These are phyloP conservation scores for Cenopis cana DNA, from an alignment of 2,888 invertebrate genomes.

Conservation along the genomic window DNA sequence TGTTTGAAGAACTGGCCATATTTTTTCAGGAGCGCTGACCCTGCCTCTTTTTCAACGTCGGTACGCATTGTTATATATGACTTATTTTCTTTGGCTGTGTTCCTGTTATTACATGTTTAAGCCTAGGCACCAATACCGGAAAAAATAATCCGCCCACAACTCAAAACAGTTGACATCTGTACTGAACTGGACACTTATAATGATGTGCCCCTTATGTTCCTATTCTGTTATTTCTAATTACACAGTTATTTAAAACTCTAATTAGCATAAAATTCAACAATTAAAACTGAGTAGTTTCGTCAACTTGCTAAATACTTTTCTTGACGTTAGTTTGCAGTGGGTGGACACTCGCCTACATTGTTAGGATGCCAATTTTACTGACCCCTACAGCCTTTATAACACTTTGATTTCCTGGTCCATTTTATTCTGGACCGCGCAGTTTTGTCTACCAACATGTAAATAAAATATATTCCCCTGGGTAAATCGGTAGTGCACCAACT, in stretches of 20 bases:
- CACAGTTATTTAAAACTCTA: background rate
- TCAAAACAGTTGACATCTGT: background rate
- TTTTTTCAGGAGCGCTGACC: constrained; percentile 68
- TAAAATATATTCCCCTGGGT: too few relatives aligned
- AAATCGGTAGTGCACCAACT: too few relatives aligned
- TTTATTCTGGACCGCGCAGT: too few relatives aligned
- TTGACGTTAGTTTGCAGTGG: too few relatives aligned
- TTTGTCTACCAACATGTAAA: too few relatives aligned
- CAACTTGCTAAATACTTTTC: too few relatives aligned
- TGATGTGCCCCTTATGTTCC: background rate
- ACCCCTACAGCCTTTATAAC: too few relatives aligned
- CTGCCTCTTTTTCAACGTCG: constrained; percentile 74
- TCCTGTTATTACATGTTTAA: background rate
- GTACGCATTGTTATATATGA: constrained; percentile 58
- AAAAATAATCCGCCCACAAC: background rate
- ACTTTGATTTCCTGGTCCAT: too few relatives aligned
- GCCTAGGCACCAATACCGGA: background rate
- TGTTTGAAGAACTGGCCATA: constrained; percentile 79
- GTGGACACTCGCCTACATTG: too few relatives aligned
- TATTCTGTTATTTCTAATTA: background rate
- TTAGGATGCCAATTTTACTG: too few relatives aligned
- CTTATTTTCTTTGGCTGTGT: background rate
- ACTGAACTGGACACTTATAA: background rate
- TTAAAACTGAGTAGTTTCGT: background rate
- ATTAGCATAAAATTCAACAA: constrained; percentile 7